phyloP scores from a whole-genome alignment of 2,797 vertebrate genomes.

The Siniperca undulata region DNA sequence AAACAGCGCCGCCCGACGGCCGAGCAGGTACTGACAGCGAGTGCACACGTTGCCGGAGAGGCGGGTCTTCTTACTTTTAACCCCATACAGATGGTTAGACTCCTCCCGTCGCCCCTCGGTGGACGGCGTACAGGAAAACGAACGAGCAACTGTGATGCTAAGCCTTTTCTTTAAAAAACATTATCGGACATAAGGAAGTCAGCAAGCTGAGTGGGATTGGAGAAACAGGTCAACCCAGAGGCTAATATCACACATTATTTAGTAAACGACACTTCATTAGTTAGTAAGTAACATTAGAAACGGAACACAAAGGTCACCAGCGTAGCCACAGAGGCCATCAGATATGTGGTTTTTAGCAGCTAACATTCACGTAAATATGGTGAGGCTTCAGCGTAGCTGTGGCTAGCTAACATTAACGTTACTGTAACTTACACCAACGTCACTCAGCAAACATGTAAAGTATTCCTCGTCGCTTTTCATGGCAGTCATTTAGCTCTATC shows the following conservation, averaged over 20 bases:
- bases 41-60: constrained; percentile 33
- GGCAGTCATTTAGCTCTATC: background rate
- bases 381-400: background rate
- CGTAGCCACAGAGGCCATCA: rapidly evolving
- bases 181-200: constrained; percentile 56
- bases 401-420: constrained; percentile 8
- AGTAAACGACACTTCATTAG: background rate
- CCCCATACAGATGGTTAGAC: rapidly evolving
- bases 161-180: constrained; percentile 61
- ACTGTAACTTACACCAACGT: background rate
- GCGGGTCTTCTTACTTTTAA: constrained; percentile 3
- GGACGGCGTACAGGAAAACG: background rate
- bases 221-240: background rate
- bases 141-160: constrained; percentile 13
- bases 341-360: background rate
- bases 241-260: background rate
- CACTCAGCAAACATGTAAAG: background rate
- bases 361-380: constrained; percentile 2
- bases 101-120: background rate
- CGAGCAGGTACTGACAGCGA: background rate
- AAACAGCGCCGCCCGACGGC: constrained; percentile 48
- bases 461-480: background rate
- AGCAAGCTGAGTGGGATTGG: background rate
- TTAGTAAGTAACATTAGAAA: background rate
- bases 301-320: too few species aligned